A percentile compares a stretch with the other conserved stretches of the same genome.
These are phyloP conservation scores for Alces alces DNA, from an alignment of 2,113 vertebrate species.

Conservation along the genomic window DNA sequence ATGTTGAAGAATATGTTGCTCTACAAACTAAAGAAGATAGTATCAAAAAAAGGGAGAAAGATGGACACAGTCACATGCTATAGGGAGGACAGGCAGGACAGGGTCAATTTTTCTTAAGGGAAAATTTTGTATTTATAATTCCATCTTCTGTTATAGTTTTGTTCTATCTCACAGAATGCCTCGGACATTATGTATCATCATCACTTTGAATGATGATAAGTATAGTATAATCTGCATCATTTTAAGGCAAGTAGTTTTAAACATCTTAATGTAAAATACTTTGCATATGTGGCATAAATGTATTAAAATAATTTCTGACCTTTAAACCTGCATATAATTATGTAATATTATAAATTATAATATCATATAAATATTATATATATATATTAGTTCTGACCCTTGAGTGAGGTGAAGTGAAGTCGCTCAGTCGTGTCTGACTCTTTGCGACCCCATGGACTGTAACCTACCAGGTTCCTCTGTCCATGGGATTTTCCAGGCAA, in stretches of 20 bases:
- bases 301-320: background rate
- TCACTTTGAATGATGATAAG: background rate
- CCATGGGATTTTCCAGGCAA: background rate
- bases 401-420: background rate
- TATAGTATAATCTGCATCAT: background rate
- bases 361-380: background rate
- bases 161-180: background rate
- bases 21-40: background rate
- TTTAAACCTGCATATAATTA: background rate
- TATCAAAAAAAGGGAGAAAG: background rate
- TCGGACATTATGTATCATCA: background rate
- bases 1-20: background rate
- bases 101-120: background rate
- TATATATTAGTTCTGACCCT: background rate
- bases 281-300: background rate
- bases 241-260: background rate
- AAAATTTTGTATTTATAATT: background rate
- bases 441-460: background rate
- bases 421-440: background rate
- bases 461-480: background rate
- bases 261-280: background rate
- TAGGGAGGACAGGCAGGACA: background rate
- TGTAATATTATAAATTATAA: background rate
- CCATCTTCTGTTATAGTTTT: background rate
- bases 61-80: background rate